phyloP scores from a whole-genome alignment of 2,888 invertebrate species.

The Ormyrus labotus region DNA sequence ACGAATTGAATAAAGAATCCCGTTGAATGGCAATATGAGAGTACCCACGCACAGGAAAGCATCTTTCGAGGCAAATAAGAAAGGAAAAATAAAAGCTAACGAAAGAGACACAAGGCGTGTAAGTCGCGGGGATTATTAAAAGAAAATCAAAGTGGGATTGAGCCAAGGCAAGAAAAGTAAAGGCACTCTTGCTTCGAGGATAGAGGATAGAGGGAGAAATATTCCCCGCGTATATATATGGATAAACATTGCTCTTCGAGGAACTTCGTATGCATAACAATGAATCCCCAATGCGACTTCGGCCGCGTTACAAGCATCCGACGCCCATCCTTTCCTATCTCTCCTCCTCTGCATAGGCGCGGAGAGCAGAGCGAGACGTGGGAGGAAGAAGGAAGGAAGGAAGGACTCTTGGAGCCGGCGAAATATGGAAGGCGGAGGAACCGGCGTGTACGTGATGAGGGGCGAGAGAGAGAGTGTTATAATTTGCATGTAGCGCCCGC shows the following conservation, averaged over 20 bases:
- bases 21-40: neutral
- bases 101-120: neutral
- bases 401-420: conserved; percentile 11
- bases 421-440: conserved; percentile 34
- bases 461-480: conserved; percentile 63
- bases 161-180: neutral
- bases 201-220: conserved; percentile 15
- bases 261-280: conserved; percentile 57
- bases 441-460: conserved; percentile 52
- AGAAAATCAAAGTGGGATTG: conserved; percentile 45
- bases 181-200: neutral
- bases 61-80: neutral
- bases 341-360: neutral
- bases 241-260: conserved; percentile 57
- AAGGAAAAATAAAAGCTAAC: neutral
- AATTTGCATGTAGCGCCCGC: conserved; percentile 70
- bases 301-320: conserved; percentile 47
- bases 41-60: neutral
- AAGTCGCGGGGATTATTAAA: conserved; percentile 42
- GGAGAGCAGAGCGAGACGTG: neutral
- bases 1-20: neutral
- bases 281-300: conserved; percentile 53
- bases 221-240: conserved; percentile 36
- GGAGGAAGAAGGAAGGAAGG: conserved; percentile 33
- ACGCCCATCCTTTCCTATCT: conserved; percentile 19